Conservation (phyloP, 2,797 vertebrate genomes). For the Bradypodion pumilum region DNA sequence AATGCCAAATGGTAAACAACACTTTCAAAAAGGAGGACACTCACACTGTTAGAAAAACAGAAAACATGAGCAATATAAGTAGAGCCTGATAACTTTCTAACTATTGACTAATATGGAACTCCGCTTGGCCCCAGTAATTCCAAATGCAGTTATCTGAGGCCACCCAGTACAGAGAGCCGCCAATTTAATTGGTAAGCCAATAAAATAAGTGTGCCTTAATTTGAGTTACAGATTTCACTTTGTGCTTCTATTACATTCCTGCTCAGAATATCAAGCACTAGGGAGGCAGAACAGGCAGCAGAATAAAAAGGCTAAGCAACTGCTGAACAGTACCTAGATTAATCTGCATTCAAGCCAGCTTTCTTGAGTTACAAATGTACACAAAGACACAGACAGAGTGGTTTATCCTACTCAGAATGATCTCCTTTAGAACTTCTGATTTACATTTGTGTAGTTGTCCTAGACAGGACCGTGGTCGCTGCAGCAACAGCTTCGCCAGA, state of each 20-base stretch:
- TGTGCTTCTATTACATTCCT: slow-evolving; percentile 36
- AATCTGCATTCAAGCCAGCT: slow-evolving; percentile 2
- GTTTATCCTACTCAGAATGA: neutral
- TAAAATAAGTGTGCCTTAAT: slow-evolving; percentile 16
- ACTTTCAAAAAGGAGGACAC: slow-evolving; percentile 38
- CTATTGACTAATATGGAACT: slow-evolving; percentile 38
- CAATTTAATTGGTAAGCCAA: neutral
- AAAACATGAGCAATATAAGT: slow-evolving; percentile 21
- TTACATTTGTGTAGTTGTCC: too few species aligned
- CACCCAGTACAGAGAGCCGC: neutral
- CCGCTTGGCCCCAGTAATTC: neutral
- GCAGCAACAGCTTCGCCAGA: too few species aligned
- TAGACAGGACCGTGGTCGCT: too few species aligned
- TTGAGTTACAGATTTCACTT: neutral
- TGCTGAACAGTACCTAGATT: neutral
- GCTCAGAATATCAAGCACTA: slow-evolving; percentile 19
- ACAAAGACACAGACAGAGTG: neutral
- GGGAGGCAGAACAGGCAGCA: slow-evolving; percentile 13
- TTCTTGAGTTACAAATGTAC: neutral
- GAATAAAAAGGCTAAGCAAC: neutral
- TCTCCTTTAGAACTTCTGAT: too few species aligned
- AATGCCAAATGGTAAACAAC: slow-evolving; percentile 47
- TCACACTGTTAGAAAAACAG: slow-evolving; percentile 17
- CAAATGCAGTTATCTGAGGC: slow-evolving; percentile 6
- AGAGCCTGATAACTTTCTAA: neutral